phyloP scores from a whole-genome alignment of 2,113 vertebrate genomes.

The Lagenorhynchus albirostris region DNA sequence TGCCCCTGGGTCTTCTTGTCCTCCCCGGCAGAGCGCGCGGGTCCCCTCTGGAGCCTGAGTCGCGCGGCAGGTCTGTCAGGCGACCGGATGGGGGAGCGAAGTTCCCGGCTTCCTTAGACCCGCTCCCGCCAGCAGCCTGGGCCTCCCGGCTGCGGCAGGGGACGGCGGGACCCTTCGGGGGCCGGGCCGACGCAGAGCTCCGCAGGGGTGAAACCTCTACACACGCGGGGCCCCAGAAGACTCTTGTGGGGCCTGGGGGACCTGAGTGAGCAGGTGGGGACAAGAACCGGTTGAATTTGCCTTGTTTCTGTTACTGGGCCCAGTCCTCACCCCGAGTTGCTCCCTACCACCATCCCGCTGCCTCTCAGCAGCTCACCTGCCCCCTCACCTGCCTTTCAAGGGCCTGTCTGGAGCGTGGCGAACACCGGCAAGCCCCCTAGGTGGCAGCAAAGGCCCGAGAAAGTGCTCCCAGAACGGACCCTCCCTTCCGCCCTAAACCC shows the following conservation, averaged over 20 bases:
- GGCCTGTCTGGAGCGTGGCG: background rate
- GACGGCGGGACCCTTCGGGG: background rate
- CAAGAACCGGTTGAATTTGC: background rate
- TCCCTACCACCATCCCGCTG: fast-evolving
- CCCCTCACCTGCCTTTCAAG: background rate
- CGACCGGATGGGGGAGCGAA: background rate
- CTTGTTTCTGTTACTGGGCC: background rate
- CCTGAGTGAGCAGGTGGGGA: background rate
- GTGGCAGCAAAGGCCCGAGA: constrained; percentile 49
- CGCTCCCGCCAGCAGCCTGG: background rate
- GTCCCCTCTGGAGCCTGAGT: background rate
- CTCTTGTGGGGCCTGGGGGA: background rate
- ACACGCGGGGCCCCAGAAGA: background rate
- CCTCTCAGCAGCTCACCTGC: background rate
- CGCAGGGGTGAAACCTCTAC: background rate
- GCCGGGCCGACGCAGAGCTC: background rate
- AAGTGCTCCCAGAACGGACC: background rate
- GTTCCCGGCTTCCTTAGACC: background rate
- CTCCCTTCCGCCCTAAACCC: background rate
- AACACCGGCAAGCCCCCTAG: background rate
- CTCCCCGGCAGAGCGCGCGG: background rate
- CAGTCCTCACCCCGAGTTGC: background rate
- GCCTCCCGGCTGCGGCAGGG: background rate
- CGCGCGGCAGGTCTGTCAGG: background rate
- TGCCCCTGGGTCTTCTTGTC: background rate